These are phyloP conservation scores for Tetraodon nigroviridis DNA, from an alignment of 2,113 vertebrate species.

Conservation along the genomic window DNA sequence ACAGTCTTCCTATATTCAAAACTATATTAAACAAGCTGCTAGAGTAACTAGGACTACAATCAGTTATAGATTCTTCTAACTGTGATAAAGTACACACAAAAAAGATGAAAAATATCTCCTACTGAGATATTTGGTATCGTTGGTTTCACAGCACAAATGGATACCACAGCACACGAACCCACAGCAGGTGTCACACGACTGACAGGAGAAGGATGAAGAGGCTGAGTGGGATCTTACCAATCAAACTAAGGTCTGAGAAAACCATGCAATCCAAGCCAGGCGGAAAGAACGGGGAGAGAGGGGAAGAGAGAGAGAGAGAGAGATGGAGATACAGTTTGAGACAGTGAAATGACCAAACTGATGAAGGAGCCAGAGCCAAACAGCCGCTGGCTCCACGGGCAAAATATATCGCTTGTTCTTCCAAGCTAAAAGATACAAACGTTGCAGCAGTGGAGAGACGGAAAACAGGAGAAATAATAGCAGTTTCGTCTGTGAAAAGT, in stretches of 20 bases:
- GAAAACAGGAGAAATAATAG: slow-evolving; percentile 27
- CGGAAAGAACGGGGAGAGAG: slow-evolving; percentile 38
- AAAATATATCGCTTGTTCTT: slow-evolving; percentile 36
- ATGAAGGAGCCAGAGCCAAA: slow-evolving; percentile 53
- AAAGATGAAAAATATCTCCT: slow-evolving; percentile 21
- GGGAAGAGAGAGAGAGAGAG: slow-evolving; percentile 54
- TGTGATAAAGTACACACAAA: slow-evolving; percentile 16
- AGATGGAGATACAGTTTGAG: slow-evolving; percentile 67
- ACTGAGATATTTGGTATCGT: slow-evolving; percentile 28
- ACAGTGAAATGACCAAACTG: slow-evolving; percentile 61
- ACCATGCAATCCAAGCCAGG: slow-evolving; percentile 91
- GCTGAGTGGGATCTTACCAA: slow-evolving; percentile 90
- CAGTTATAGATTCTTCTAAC: slow-evolving; percentile 11
- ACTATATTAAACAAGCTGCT: slow-evolving; percentile 7
- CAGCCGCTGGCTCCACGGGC: slow-evolving; percentile 47
- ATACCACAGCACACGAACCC: slow-evolving; percentile 28
- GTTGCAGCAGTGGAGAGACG: slow-evolving; percentile 16
- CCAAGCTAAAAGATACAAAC: slow-evolving; percentile 24
- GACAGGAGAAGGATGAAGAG: slow-evolving; percentile 58
- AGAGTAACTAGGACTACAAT: slow-evolving; percentile 27
- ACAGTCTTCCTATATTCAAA: neutral
- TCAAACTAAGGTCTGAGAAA: slow-evolving; percentile 96
- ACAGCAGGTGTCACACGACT: slow-evolving; percentile 50
- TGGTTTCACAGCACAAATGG: slow-evolving; percentile 18
- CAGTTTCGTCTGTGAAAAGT: slow-evolving; percentile 34